Evolutionary conservation across 2,113 vertebrate species (phyloP), one percentile per base, ranked within the genome.

Genomic region (Nestor notabilis): DNA sequence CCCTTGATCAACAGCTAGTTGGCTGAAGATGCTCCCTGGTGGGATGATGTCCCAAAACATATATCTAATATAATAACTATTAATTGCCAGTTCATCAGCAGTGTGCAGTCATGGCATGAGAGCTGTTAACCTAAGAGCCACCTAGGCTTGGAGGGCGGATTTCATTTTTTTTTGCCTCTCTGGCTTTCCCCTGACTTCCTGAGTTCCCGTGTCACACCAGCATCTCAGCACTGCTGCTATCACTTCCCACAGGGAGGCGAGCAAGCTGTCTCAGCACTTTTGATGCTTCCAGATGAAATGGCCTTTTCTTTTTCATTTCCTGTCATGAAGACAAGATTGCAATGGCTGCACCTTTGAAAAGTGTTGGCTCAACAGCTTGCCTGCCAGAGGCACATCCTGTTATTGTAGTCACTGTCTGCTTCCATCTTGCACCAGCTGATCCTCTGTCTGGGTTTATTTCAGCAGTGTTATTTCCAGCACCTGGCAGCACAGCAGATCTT

Each of bases 341-440:
- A 11, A 43, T 37, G 27, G 46, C 35, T 80, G 37, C 78, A 63
- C 24, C 58, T 37, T 46, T 68, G 19, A 8, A 52, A n/a, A 41
- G 21, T 2, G 58, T 76, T 82, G 66, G 50, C 43, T 78, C 55
- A 39, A 68, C 64, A 70, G 7, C 46, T 63, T 76, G 43, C 41
- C 68, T 39, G 37, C 21, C 39, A 60, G 88, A 47, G 29, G 71
- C 7, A 11, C 29, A 84, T 96, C 95, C 96, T 96, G 96, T 96
- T 97, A 86, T 75, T 83, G 68, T 17, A 52, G 61, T 44, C 2
- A 0, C 37, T n/a, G 7, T n/a, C 46, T 77, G 23, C 35, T 80
- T 41, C 60, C 31, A 13, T 11, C 41, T 61, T 20, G 39, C 35
- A 50, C 8, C 24, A 53, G 21, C 43, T 47, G 77, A 71, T 52